Conservation (phyloP, 2,113 vertebrate genomes). For the pig (Sus scrofa) region T2T-Sscrofa CM000824.6:28401001-28401500, state of each 20-base stretch:
- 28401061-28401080: not conserved
- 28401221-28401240: conserved; percentile 16
- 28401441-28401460: not conserved
- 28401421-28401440: not conserved
- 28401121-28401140: not conserved
- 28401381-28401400: not conserved
- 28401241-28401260: conserved; percentile 28
- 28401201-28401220: not conserved
- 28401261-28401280: not conserved
- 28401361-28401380: not conserved
- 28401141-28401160: not conserved
- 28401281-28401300: not conserved
- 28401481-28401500: not conserved
- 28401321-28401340: not conserved
- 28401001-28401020: not conserved
- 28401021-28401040: not conserved
- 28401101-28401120: not conserved
- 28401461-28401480: not conserved
- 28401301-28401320: not conserved
- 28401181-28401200: conserved; percentile 29
- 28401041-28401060: conserved; percentile 25
- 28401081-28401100: not conserved
- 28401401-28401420: conserved; percentile 2
- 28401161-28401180: not conserved
- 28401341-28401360: not conserved